A percentile compares a stretch with the other conserved stretches of the same genome.
These are phyloP conservation scores for Stegodyphus mimosarum DNA, from an alignment of 1,140 invertebrate genomes.

Conservation along the genomic window DNA sequence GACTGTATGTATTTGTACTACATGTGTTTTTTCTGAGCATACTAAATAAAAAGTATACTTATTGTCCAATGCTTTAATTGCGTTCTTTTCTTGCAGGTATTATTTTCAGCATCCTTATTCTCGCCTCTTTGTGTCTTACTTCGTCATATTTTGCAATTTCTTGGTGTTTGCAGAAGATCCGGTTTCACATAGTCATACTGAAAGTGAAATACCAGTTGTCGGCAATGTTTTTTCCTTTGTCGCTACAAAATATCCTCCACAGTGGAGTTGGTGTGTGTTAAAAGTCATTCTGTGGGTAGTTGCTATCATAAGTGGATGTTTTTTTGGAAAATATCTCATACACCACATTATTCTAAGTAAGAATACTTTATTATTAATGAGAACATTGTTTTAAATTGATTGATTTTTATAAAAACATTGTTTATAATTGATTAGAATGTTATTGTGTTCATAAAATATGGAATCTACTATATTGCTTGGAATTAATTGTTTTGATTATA, in stretches of 20 bases:
- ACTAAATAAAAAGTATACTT: no score
- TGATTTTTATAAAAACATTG: no score
- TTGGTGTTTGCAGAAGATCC: constrained; percentile 74
- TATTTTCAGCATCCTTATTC: constrained; percentile 74
- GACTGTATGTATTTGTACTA: no score
- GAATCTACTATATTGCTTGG: no score
- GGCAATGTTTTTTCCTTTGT: constrained; percentile 73
- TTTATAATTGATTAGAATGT: no score
- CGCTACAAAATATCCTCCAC: constrained; percentile 70
- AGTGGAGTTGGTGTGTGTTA: constrained; percentile 70
- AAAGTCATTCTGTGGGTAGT: constrained; percentile 72
- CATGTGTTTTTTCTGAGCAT: no score
- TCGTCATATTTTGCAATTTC: constrained; percentile 74
- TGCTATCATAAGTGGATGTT: constrained; percentile 68
- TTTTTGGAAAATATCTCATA: constrained; percentile 72
- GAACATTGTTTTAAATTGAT: no score
- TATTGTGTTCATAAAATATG: no score
- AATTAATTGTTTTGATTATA: no score
- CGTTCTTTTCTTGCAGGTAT: constrained; percentile 65
- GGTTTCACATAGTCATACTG: constrained; percentile 72
- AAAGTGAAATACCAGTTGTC: constrained; percentile 72
- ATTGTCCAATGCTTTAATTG: background rate
- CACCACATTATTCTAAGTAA: constrained; percentile 66
- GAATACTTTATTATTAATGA: background rate
- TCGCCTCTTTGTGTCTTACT: constrained; percentile 71